A percentile compares a stretch with the other conserved stretches of the same genome.
These are phyloP conservation scores for Bombus balteatus DNA, from an alignment of 1,140 invertebrate genomes.

Conservation along the genomic window DNA sequence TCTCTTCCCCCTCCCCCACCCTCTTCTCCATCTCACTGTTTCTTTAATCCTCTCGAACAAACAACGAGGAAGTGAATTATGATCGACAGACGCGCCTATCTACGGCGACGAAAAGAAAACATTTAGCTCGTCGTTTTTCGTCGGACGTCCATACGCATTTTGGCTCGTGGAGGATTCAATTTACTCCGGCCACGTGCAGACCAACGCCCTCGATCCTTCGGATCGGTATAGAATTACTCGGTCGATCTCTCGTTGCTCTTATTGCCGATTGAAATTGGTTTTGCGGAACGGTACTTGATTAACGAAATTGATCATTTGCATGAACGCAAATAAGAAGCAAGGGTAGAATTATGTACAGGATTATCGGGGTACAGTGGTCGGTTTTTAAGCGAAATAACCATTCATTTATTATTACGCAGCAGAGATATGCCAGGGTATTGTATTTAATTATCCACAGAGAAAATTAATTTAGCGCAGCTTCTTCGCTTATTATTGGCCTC, in stretches of 20 bases:
- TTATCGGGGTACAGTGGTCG: too few relatives aligned
- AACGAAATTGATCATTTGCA: neutral
- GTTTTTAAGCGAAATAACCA: too few relatives aligned
- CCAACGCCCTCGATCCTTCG: neutral
- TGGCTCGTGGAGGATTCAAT: neutral
- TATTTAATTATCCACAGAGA: neutral
- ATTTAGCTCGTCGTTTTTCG: slow-evolving; percentile 24
- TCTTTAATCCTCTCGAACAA: neutral
- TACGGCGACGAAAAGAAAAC: slow-evolving; percentile 21
- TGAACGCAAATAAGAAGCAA: too few relatives aligned
- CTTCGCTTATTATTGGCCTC: too few relatives aligned
- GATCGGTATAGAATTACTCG: neutral
- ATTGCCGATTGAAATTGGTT: neutral
- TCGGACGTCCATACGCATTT: neutral
- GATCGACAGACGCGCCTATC: slow-evolving; percentile 14
- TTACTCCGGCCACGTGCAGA: neutral
- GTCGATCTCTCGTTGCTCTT: neutral
- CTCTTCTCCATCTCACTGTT: neutral
- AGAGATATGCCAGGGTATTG: neutral
- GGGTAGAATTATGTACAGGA: neutral
- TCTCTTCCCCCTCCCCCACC: neutral
- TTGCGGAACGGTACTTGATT: neutral
- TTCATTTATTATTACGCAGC: too few relatives aligned
- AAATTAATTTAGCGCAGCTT: neutral
- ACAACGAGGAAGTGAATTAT: slow-evolving; percentile 30